Base-by-base conservation (phyloP, 2,797 vertebrate species). In the Sparidentex hasta region DNA sequence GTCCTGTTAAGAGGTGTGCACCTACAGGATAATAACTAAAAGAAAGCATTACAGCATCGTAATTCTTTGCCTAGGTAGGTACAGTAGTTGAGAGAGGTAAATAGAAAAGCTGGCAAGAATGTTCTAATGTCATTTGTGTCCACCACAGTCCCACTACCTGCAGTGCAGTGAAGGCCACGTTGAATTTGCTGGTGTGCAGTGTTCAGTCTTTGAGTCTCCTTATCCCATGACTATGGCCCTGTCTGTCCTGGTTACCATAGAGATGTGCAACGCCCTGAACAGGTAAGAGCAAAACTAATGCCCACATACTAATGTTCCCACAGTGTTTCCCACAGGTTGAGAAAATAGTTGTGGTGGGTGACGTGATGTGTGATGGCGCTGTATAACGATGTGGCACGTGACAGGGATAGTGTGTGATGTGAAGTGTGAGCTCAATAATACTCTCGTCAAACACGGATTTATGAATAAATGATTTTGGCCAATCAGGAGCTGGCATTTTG, bases 201-300 rank as follows among this genome's bases (percentile, higher is more conserved):
- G 95, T 81, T 95, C 94, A 0, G 95, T 96, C 62, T 96, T 96
- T 59, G 95, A 96, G 89, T 96, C 95, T 41, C 95, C 95, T 0
- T 94, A 95, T 82, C 95, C 95, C 7, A 96, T 96, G 95, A 96
- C 95, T 1, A 96, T 96, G 95, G 95, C 95, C 8, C 82, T 96
- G 78, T 96, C 95, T 29, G 95, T 96, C 55, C 92, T 96, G 57
- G 95, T 96, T 62, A 96, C 95, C 86, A 96, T 96, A 82, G 95
- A 96, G 87, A 96, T 96, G 95, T 96, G 95, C 86, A 96, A 96
- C 3, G 95, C 95, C 69, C 88, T 96, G 52, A 96, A 96, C 94
- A 96, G 96, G 96, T 96, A 79, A 25, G 59, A 69, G 16, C 7
- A 21, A 25, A 46, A 11, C 21, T 47, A 46, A 20, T 7, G 18